Evolutionary conservation across 1,140 invertebrate genomes (phyloP).

Genomic region (Eciton burchellii): DNA sequence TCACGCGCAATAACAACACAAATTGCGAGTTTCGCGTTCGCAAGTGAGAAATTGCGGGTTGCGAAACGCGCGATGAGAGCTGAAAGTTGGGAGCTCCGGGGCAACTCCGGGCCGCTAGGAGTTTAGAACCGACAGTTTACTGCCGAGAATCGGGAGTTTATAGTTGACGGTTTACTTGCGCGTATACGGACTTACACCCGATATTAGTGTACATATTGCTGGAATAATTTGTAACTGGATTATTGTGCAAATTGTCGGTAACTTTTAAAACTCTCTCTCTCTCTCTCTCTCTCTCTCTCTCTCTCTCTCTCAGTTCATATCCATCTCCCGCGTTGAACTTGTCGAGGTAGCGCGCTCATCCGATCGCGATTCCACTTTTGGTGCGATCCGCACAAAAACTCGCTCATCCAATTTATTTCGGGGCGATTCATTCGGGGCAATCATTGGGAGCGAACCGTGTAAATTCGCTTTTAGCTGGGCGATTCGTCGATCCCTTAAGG

Average conservation of each 20-base stretch:
- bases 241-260: constrained; percentile 2
- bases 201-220: neutral
- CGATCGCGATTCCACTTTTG: constrained; percentile 46
- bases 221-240: constrained; percentile 21
- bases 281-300: neutral
- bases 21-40: constrained; percentile 22
- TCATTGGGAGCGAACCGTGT: constrained; percentile 60
- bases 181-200: constrained; percentile 5
- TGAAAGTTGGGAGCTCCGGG: constrained; percentile 41
- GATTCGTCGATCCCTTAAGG: constrained; percentile 1
- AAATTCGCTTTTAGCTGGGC: constrained; percentile 57
- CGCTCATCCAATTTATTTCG: constrained; percentile 58
- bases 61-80: constrained; percentile 27
- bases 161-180: neutral
- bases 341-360: constrained; percentile 3
- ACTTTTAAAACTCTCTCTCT: neutral
- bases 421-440: constrained; percentile 56
- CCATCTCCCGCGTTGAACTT: constrained; percentile 18
- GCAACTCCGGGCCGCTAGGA: constrained; percentile 21
- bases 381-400: constrained; percentile 43
- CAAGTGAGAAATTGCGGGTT: constrained; percentile 34
- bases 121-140: constrained; percentile 45
- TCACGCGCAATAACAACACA: constrained; percentile 31
- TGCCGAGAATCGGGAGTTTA: constrained; percentile 27
- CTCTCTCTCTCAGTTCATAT: too few relatives aligned